Conservation (phyloP, 2,113 vertebrate species). For the Eonycteris spelaea region DNA sequence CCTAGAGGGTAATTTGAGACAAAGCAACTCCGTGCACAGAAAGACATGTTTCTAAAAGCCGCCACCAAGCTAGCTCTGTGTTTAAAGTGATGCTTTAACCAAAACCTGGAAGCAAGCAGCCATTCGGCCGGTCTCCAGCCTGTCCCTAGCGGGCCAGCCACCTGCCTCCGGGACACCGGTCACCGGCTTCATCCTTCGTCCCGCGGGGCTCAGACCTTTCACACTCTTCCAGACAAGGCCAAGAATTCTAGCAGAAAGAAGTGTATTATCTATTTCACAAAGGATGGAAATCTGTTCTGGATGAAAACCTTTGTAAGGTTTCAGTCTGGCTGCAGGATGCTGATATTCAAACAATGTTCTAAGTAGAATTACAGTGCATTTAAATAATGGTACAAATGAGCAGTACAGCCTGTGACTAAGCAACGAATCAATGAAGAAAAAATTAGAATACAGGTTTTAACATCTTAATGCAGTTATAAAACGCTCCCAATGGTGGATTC, state of each 20-base stretch:
- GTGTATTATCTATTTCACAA: background rate
- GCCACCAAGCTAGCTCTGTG: background rate
- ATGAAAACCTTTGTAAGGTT: background rate
- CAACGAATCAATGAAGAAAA: conserved; percentile 31
- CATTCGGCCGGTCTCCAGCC: too few species aligned
- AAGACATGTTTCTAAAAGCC: rapidly evolving
- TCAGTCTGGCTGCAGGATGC: background rate
- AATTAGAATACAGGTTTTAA: conserved; percentile 67
- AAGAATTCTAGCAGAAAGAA: background rate
- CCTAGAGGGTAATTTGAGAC: rapidly evolving
- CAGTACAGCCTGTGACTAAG: rapidly evolving
- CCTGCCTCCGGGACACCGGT: rapidly evolving
- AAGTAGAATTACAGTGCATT: background rate
- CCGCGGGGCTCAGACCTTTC: rapidly evolving
- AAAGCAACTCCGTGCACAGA: background rate
- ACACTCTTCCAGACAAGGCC: background rate
- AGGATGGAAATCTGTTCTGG: background rate
- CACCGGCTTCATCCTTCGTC: rapidly evolving
- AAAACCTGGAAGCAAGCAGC: too few species aligned
- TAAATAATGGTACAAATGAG: too few species aligned
- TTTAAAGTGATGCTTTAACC: too few species aligned
- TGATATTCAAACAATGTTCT: rapidly evolving
- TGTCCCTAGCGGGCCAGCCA: rapidly evolving
- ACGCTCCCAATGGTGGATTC: conserved; percentile 62
- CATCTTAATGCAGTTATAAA: conserved; percentile 71